A percentile compares a stretch with the other conserved stretches of the same genome.
These are phyloP conservation scores for Megamerina dolium DNA, from an alignment of 2,888 invertebrate species.

Conservation along the genomic window DNA sequence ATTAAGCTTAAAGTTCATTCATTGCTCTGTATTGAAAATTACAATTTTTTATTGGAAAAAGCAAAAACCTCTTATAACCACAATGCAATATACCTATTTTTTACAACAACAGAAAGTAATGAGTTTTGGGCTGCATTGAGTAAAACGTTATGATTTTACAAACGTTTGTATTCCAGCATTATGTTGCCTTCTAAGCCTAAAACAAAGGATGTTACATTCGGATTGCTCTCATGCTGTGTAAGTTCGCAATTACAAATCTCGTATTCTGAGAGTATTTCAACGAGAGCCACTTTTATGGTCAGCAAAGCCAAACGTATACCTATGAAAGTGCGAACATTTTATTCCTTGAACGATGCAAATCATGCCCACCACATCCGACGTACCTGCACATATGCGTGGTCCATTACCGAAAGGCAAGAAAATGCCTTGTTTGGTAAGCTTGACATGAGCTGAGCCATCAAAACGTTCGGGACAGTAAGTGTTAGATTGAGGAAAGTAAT, in stretches of 20 bases:
- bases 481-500: conserved; percentile 32
- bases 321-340: no score
- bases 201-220: conserved; percentile 26
- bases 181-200: conserved; percentile 30
- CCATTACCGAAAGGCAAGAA: conserved; percentile 44
- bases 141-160: no score
- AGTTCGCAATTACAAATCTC: conserved; percentile 19
- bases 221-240: conserved; percentile 8
- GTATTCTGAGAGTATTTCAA: conserved; percentile 27
- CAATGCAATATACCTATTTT: no score
- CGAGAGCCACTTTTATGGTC: conserved; percentile 31
- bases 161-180: conserved; percentile 27
- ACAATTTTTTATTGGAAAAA: no score
- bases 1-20: no score
- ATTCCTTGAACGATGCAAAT: no score
- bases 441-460: conserved; percentile 29
- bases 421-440: conserved; percentile 29
- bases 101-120: no score
- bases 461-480: conserved; percentile 39
- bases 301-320: conserved; percentile 30
- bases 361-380: no score
- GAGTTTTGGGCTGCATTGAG: no score
- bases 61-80: no score
- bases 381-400: conserved; percentile 41
- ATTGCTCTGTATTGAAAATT: no score